Percentiles rank a stretch among this genome's conserved stretches.
Conservation (phyloP, 2,797 vertebrate species). For the Orestias chungarensis region DNA sequence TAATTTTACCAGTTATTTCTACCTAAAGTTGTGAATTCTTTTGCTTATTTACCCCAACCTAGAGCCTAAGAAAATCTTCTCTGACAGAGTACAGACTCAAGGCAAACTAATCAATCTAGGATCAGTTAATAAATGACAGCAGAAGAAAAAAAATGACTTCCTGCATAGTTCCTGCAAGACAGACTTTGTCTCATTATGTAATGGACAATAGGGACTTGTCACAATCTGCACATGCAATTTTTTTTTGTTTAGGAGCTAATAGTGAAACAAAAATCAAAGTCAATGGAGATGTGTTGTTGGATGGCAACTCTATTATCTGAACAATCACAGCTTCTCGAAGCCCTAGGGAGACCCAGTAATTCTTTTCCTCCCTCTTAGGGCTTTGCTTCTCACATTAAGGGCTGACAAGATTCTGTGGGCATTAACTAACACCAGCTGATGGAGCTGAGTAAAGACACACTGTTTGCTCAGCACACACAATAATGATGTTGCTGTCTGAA, state of each 20-base stretch:
- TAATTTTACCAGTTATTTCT: conserved; percentile 4
- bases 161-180: conserved; percentile 7
- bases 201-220: conserved; percentile 2
- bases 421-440: conserved; percentile 60
- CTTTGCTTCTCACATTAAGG: conserved; percentile 51
- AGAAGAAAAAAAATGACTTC: conserved; percentile 20
- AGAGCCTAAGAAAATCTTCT: conserved; percentile 31
- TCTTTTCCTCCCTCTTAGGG: conserved; percentile 18
- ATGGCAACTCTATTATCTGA: conserved; percentile 35
- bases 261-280: neutral
- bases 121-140: conserved; percentile 33
- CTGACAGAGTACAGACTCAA: conserved; percentile 37
- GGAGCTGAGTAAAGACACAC: conserved; percentile 63
- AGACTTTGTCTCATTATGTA: conserved; percentile 24
- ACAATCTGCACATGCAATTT: conserved; percentile 14
- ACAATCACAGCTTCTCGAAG: conserved; percentile 36
- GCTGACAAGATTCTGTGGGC: conserved; percentile 46
- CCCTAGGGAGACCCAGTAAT: conserved; percentile 11
- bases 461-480: conserved; percentile 79
- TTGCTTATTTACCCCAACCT: conserved; percentile 41
- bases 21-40: conserved; percentile 15
- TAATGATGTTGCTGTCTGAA: conserved; percentile 77
- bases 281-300: neutral
- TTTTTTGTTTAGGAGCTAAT: conserved; percentile 1
- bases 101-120: conserved; percentile 39